Conservation (phyloP, 2,888 invertebrate genomes). For the Apocheima hispidaria region DNA sequence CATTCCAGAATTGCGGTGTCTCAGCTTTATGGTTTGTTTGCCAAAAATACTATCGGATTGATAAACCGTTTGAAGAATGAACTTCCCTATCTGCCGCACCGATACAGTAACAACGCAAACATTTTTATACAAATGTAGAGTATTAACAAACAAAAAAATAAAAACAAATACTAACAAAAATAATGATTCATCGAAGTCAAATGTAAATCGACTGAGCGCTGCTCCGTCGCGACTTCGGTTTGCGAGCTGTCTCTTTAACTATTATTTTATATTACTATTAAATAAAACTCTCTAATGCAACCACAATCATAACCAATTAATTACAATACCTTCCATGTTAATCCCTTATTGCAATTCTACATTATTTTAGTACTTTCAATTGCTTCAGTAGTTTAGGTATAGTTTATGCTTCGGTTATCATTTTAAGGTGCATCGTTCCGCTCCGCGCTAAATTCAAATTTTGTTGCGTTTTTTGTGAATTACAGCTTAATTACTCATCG, state of each 20-base stretch:
- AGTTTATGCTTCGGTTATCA: too few species aligned
- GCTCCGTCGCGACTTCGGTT: constrained; percentile 58
- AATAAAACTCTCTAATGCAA: constrained; percentile 51
- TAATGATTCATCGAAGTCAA: constrained; percentile 77
- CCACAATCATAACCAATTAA: not conserved
- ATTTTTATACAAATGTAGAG: constrained; percentile 79
- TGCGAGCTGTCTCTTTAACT: constrained; percentile 76
- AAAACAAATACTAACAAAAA: constrained; percentile 73
- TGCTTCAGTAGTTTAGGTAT: too few species aligned
- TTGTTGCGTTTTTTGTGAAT: too few species aligned
- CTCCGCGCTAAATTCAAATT: too few species aligned
- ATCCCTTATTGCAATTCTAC: not conserved
- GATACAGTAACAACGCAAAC: constrained; percentile 57
- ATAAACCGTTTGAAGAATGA: constrained; percentile 23
- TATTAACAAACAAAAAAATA: constrained; percentile 74
- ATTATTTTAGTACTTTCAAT: not conserved
- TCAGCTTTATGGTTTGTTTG: not conserved
- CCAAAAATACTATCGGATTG: not conserved
- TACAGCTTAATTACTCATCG: too few species aligned
- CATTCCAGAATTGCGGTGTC: constrained; percentile 35
- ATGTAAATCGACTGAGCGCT: constrained; percentile 72
- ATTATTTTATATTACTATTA: constrained; percentile 77
- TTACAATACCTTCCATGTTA: not conserved
- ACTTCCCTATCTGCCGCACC: constrained; percentile 44
- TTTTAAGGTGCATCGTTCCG: too few species aligned